phyloP scores from a whole-genome alignment of 2,888 invertebrate species.

The Cryptocheilus praepositus region DNA sequence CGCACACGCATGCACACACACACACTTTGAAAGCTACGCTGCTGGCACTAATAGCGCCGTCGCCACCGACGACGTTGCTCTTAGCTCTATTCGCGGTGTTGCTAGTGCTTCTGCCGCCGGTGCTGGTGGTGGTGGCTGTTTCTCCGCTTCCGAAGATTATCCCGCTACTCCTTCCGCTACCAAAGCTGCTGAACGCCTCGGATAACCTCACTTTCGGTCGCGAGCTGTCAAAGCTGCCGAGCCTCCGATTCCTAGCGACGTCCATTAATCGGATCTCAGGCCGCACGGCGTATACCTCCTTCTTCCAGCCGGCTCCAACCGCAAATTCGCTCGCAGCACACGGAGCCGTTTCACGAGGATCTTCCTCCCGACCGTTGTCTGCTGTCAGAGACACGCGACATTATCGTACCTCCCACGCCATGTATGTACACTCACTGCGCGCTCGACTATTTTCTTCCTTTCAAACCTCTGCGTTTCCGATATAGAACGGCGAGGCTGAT shows the following conservation, averaged over 20 bases:
- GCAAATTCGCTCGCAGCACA: too few species aligned
- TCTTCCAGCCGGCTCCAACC: neutral
- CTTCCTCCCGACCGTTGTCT: constrained; percentile 13
- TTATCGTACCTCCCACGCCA: neutral
- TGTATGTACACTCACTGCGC: constrained; percentile 5
- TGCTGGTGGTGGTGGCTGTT: too few species aligned
- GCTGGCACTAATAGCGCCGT: constrained; percentile 9
- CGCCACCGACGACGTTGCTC: too few species aligned
- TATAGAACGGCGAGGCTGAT: too few species aligned
- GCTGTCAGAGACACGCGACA: constrained; percentile 11
- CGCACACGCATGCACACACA: constrained; percentile 29
- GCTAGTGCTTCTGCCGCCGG: too few species aligned
- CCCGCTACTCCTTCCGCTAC: too few species aligned
- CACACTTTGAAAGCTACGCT: constrained; percentile 33
- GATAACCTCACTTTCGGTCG: constrained; percentile 39
- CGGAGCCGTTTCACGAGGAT: neutral
- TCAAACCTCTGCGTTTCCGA: too few species aligned
- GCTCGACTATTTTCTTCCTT: too few species aligned
- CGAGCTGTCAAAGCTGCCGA: constrained; percentile 40
- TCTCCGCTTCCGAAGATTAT: neutral
- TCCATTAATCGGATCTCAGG: constrained; percentile 1
- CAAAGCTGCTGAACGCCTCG: too few species aligned
- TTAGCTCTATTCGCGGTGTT: too few species aligned
- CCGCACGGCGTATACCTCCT: constrained; percentile 16
- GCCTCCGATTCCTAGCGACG: constrained; percentile 15